A percentile compares a stretch with the other conserved stretches of the same genome.
phyloP scores from a whole-genome alignment of 92 coral and sea anemone genomes.

The Epizoanthus ramosus region DNA sequence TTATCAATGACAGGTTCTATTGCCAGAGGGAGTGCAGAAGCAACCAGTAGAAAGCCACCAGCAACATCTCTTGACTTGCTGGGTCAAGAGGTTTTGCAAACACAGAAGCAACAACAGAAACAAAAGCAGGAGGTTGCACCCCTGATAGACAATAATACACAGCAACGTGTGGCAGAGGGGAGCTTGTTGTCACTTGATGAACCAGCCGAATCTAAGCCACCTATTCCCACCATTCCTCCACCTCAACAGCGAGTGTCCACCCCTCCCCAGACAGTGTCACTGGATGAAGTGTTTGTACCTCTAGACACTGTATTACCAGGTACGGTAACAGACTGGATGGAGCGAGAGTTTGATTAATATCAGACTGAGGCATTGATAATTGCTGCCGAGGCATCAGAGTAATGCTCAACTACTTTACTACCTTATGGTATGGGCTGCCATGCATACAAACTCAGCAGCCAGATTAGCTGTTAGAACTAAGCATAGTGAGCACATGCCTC shows the following conservation, averaged over 20 bases:
- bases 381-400: too few species aligned
- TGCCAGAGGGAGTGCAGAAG: conserved; percentile 52
- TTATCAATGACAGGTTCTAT: conserved; percentile 53
- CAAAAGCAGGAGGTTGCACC: conserved; percentile 76
- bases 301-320: conserved; percentile 94
- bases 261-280: conserved; percentile 35
- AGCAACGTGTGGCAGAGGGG: conserved; percentile 42
- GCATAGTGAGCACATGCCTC: too few species aligned
- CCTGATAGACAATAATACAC: conserved; percentile 35
- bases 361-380: too few species aligned
- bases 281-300: conserved; percentile 90
- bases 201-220: conserved; percentile 48
- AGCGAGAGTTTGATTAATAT: neutral
- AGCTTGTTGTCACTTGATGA: conserved; percentile 58
- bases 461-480: too few species aligned
- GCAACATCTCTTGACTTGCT: conserved; percentile 81
- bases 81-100: conserved; percentile 87
- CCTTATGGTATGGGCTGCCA: too few species aligned
- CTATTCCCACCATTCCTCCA: conserved; percentile 13
- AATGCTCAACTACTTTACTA: too few species aligned
- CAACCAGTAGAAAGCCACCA: conserved; percentile 56
- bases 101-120: conserved; percentile 91
- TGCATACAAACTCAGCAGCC: too few species aligned
- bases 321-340: neutral
- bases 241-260: neutral